Conservation (phyloP, 30 jellyfish, hydroid and myxozoan genomes). For the Calvadosia cruxmelitensis region DNA sequence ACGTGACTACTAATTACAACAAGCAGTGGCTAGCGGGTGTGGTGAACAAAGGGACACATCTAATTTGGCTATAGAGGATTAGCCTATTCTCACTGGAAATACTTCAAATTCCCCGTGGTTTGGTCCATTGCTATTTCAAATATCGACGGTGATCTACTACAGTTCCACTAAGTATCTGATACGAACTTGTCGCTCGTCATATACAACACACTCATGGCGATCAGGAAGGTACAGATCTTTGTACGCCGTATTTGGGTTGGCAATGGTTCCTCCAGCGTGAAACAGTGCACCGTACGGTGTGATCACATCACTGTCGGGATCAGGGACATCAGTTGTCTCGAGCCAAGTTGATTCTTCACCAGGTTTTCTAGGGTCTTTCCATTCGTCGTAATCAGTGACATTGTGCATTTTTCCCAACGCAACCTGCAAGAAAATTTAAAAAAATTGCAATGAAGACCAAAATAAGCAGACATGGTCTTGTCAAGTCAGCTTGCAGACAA, state of each 20-base stretch:
- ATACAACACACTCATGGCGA: slow-evolving; percentile 30
- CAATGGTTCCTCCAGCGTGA: slow-evolving; percentile 10
- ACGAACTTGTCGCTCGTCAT: slow-evolving; percentile 41
- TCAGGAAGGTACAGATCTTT: background rate
- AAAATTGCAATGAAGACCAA: too few species aligned
- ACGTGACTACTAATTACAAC: too few species aligned
- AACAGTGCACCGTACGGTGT: slow-evolving; percentile 52
- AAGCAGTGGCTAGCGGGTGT: too few species aligned
- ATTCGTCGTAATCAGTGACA: background rate
- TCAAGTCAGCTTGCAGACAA: too few species aligned
- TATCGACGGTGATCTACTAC: too few species aligned
- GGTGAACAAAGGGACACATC: too few species aligned
- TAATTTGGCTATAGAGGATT: too few species aligned
- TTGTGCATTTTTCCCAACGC: slow-evolving; percentile 2
- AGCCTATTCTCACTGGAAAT: too few species aligned
- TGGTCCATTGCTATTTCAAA: too few species aligned
- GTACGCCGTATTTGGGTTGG: slow-evolving; percentile 1
- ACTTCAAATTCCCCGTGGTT: too few species aligned
- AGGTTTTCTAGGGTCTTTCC: background rate
- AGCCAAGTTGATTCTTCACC: background rate
- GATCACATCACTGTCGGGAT: slow-evolving; percentile 14
- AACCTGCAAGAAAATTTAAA: slow-evolving; percentile 3
- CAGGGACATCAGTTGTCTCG: slow-evolving; percentile 11
- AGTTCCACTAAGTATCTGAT: slow-evolving; percentile 33
- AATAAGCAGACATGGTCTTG: too few species aligned